Base-by-base conservation (phyloP, 2,888 invertebrate species). In the Pyrocoelia pectoralis region DNA sequence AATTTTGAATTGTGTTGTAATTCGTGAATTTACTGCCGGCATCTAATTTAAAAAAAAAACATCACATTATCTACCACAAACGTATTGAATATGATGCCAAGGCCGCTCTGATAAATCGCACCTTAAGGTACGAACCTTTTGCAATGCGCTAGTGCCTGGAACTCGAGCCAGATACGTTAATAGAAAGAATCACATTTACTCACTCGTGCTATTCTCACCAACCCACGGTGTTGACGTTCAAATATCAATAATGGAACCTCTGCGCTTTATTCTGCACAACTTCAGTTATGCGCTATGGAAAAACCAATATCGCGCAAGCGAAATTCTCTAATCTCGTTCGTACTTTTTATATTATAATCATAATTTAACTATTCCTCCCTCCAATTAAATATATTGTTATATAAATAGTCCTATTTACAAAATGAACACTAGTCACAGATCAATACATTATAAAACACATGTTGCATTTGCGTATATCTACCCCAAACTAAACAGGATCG, bases 81-180 rank as follows among this genome's bases (percentile, higher is more conserved):
- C 73, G 69, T 74, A 77, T 76, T 75, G 76, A 76, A 73, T 73
- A 41, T 56, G 33, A 33, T 33, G 61, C 50, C 51, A 69, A 67
- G 71, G 66, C 57, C 60, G 63, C 38, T 24, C 65, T 49, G 63
- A 61, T 70, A 70, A 71, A 73, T 69, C 72, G 70, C 71, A 71
- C 70, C 72, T 73, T 71, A 73, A 61, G 72, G 69, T 72, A 68
- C 70, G 70, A 68, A 76, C 72, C 74, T 73, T 77, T 75, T 72
- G 74, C 73, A 75, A 75, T 76, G 76, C 77, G 77, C 74, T 70
- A 69, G 72, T 74, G 76, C 77, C 76, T 74, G 77, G 77, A 77
- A 13, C 73, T 75, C 73, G 72, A 72, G 76, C 73, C 69, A 70
- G 70, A 74, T 73, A 70, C 62, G 65, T 70, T 43, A 43, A 43